A percentile compares a stretch with the other conserved stretches of the same genome.
phyloP scores from a whole-genome alignment of 2,113 vertebrate genomes.

The Barbus barbus region DNA sequence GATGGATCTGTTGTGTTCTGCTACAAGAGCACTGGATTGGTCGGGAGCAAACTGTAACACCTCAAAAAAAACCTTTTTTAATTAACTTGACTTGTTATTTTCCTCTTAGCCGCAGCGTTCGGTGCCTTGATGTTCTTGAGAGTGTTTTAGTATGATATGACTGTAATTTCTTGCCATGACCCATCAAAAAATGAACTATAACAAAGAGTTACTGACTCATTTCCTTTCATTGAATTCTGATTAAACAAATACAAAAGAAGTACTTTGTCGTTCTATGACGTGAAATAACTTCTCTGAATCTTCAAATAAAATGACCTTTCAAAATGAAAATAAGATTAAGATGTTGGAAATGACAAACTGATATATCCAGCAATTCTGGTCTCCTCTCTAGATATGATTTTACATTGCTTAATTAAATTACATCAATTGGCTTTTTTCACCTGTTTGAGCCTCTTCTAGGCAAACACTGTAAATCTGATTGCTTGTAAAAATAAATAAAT shows the following conservation, averaged over 20 bases:
- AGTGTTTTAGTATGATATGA: background rate
- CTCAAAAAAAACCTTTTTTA: background rate
- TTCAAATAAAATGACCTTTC: background rate
- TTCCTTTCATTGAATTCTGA: constrained; percentile 9
- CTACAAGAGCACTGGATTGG: background rate
- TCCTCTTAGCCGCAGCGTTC: background rate
- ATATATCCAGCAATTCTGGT: background rate
- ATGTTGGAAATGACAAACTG: background rate
- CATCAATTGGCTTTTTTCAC: background rate
- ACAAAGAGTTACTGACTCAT: background rate
- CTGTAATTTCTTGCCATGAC: background rate
- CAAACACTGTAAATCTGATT: background rate
- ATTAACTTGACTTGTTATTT: background rate
- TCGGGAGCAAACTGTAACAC: background rate
- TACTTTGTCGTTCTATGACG: too few species aligned
- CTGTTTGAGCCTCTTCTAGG: background rate
- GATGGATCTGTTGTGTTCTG: background rate
- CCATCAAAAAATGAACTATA: background rate
- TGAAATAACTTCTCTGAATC: background rate
- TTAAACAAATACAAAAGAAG: background rate
- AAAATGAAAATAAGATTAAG: background rate
- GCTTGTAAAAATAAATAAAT: background rate
- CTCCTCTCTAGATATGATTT: background rate
- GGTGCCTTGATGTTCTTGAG: background rate
- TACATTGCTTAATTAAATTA: background rate